Percentiles rank a stretch among this genome's conserved stretches.
Conservation (phyloP, 2,888 invertebrate species). For the Idaea dimidiata region DNA sequence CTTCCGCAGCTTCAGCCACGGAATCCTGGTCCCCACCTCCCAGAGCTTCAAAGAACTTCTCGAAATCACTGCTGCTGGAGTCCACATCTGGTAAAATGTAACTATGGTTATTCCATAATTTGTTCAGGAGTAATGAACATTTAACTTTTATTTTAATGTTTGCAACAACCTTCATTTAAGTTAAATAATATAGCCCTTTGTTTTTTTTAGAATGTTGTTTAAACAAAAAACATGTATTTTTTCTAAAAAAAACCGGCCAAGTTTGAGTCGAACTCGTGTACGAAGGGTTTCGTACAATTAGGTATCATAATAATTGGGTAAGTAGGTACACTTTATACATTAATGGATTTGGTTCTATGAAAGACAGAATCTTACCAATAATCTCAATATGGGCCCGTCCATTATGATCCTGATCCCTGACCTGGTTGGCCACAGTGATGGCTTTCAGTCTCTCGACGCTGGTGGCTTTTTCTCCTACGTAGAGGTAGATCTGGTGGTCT, state of each 20-base stretch:
- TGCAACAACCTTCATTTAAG: too few species aligned
- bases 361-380: slow-evolving; percentile 80
- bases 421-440: slow-evolving; percentile 90
- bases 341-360: background rate
- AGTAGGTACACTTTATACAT: too few species aligned
- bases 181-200: too few species aligned
- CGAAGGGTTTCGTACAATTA: too few species aligned
- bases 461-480: slow-evolving; percentile 89
- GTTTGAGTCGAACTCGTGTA: too few species aligned
- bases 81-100: slow-evolving; percentile 75
- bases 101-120: too few species aligned
- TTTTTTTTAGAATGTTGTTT: too few species aligned
- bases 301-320: too few species aligned
- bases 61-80: slow-evolving; percentile 83
- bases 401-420: slow-evolving; percentile 93
- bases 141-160: too few species aligned
- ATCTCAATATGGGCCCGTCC: slow-evolving; percentile 89
- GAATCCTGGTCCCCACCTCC: slow-evolving; percentile 87
- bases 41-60: slow-evolving; percentile 88
- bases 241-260: too few species aligned
- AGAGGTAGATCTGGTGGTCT: slow-evolving; percentile 89
- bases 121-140: background rate
- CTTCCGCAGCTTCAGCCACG: slow-evolving; percentile 85
- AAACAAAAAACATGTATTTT: too few species aligned
- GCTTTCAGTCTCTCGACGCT: slow-evolving; percentile 92